Evolutionary conservation across 2,888 invertebrate species (phyloP), one percentile per base, ranked within the genome.

Genomic region (Cordilura impudica): DNA sequence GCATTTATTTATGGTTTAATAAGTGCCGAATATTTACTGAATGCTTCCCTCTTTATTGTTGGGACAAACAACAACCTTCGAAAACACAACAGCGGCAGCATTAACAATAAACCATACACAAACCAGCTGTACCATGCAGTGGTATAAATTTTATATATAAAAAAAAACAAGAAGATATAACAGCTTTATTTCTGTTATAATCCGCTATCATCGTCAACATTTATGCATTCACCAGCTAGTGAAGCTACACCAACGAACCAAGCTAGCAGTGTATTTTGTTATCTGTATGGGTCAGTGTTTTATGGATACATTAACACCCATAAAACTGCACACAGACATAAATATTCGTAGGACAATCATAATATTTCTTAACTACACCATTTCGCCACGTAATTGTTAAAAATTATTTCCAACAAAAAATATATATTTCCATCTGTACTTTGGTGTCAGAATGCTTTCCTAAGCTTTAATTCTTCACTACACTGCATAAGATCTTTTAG

Each of bases 261-360:
- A 19, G 26, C 23, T n/a, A 31, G 31, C 10, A 14, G 51, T 35
- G 56, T 63, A 21, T 47, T 47, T 26, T 54, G 49, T 73, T 73
- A 65, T 74, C 78, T 73, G 78, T 63, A 60, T 4, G 58, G 53
- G 49, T 73, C 78, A 78, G 69, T n/a, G n/a, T 65, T 70, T 53
- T 63, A 76, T 70, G n/a, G n/a, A 73, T 51, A 70, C 69, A 69
- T 78, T 78, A 78, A 78, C 78, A 65, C 78, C 78, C 73, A 74
- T 70, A 39, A 78, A 73, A 60, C 73, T 39, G 35, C 35, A n/a
- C 35, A 39, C n/a, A 39, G 1, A n/a, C n/a, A 39, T n/a, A n/a
- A n/a, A n/a, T n/a, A 39, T 39, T 12, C 35, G n/a, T 39, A 39
- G 35, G 12, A 39, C 12, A 39, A 39, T 39, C 4, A 39, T 39